Percentiles rank a stretch among this genome's conserved stretches.
Conservation (phyloP, 2,797 vertebrate species). For the Channallabes apus region DNA sequence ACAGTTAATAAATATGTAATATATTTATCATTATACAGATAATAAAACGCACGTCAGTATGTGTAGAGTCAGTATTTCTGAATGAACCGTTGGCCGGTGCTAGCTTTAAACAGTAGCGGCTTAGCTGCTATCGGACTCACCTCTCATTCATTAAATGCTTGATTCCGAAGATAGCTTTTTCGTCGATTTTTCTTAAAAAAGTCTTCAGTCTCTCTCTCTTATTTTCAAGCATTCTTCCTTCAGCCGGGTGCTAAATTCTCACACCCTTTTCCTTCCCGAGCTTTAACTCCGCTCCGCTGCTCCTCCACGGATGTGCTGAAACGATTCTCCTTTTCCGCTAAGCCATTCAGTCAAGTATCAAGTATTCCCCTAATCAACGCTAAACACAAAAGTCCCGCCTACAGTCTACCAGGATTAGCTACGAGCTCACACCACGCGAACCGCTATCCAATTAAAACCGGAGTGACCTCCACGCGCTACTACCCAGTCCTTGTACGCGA, state of each 20-base stretch:
- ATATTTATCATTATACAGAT: neutral
- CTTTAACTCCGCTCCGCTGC: slow-evolving; percentile 48
- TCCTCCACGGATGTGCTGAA: slow-evolving; percentile 25
- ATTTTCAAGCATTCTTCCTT: slow-evolving; percentile 79
- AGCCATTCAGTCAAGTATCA: neutral
- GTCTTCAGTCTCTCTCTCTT: slow-evolving; percentile 79
- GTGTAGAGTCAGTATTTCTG: neutral
- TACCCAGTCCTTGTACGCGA: neutral
- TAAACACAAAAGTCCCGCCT: neutral
- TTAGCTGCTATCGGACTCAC: slow-evolving; percentile 58
- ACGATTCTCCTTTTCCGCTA: slow-evolving; percentile 9
- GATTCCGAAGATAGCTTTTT: slow-evolving; percentile 77
- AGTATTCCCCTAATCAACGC: neutral
- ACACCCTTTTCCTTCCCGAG: slow-evolving; percentile 37
- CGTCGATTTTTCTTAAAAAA: slow-evolving; percentile 79
- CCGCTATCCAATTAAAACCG: neutral
- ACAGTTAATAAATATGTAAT: neutral
- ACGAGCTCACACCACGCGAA: neutral
- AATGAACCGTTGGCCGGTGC: neutral
- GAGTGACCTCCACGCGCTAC: neutral
- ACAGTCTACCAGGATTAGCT: neutral
- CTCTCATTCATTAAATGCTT: slow-evolving; percentile 83
- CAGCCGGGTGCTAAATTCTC: slow-evolving; percentile 34
- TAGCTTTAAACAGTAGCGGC: neutral
- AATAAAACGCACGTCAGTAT: neutral